Evolutionary conservation across 2,888 invertebrate genomes (phyloP).

Genomic region (Palloptera scutellata): DNA sequence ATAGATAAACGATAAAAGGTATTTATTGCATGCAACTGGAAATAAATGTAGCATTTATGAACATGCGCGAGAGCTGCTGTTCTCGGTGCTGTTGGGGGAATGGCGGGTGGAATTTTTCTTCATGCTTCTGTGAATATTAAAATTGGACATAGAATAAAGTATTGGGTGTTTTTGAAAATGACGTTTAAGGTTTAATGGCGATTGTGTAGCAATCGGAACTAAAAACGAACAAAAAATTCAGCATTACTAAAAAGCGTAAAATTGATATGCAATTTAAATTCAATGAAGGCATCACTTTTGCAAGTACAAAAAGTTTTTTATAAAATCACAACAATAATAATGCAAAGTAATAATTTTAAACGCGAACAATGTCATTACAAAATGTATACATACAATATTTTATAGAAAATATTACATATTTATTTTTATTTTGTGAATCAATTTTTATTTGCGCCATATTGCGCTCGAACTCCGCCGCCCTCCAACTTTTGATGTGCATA

Average conservation of each 20-base stretch:
- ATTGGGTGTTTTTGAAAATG: background rate
- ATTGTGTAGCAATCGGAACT: background rate
- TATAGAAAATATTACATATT: no score
- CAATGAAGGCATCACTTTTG: slow-evolving; percentile 6
- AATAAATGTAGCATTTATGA: slow-evolving; percentile 33
- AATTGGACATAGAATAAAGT: slow-evolving; percentile 21
- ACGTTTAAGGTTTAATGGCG: background rate
- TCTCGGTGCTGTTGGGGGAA: slow-evolving; percentile 2
- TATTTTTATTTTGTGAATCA: slow-evolving; percentile 11
- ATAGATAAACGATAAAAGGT: slow-evolving; percentile 27
- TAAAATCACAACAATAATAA: background rate
- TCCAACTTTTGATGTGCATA: slow-evolving; percentile 11
- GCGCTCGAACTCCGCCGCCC: background rate
- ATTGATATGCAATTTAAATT: slow-evolving; percentile 48
- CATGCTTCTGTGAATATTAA: slow-evolving; percentile 38
- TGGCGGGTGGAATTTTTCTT: slow-evolving; percentile 23
- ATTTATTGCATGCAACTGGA: slow-evolving; percentile 32
- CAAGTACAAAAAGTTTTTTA: background rate
- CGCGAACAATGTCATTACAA: background rate
- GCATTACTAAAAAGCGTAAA: slow-evolving; percentile 48
- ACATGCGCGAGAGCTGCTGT: slow-evolving; percentile 5
- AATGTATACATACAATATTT: background rate
- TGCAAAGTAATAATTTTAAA: background rate
- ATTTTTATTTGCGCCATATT: slow-evolving; percentile 27
- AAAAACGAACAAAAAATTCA: background rate